Percentiles rank a stretch among this genome's conserved stretches.
phyloP scores from a whole-genome alignment of 2,888 invertebrate species.

The Argyresthia albistria region DNA sequence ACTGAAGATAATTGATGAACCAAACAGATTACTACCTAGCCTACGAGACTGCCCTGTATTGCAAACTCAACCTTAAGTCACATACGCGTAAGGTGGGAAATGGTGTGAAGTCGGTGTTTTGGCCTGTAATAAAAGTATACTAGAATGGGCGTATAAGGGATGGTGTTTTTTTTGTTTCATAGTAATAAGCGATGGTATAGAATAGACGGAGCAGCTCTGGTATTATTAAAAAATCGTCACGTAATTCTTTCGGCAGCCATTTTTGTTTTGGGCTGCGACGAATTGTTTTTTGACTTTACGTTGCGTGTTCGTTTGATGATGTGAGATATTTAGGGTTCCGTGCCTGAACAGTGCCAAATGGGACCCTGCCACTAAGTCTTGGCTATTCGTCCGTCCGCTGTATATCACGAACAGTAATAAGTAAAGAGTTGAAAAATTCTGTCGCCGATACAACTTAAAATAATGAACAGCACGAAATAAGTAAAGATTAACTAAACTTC shows the following conservation, averaged over 20 bases:
- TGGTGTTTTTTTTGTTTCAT: constrained; percentile 23
- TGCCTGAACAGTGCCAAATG: no score
- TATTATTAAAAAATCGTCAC: constrained; percentile 71
- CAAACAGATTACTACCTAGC: constrained; percentile 58
- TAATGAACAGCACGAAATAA: no score
- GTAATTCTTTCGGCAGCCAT: constrained; percentile 14
- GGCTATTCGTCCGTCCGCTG: no score
- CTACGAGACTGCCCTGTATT: constrained; percentile 14
- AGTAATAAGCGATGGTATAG: constrained; percentile 14
- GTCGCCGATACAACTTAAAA: no score
- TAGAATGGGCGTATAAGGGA: constrained; percentile 36
- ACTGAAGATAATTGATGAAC: constrained; percentile 70
- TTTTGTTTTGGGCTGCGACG: constrained; percentile 28
- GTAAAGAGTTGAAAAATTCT: no score
- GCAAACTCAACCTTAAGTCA: background rate
- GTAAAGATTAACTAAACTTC: no score
- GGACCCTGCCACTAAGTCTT: no score
- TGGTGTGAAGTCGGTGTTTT: background rate
- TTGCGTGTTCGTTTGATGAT: background rate
- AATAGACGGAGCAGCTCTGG: constrained; percentile 23
- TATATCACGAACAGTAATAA: no score
- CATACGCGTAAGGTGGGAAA: background rate
- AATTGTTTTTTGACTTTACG: constrained; percentile 44
- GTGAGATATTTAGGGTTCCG: background rate
- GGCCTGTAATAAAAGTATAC: constrained; percentile 43